phyloP scores from a whole-genome alignment of 2,888 invertebrate genomes.

The Lordiphosa andalusiaca region DNA sequence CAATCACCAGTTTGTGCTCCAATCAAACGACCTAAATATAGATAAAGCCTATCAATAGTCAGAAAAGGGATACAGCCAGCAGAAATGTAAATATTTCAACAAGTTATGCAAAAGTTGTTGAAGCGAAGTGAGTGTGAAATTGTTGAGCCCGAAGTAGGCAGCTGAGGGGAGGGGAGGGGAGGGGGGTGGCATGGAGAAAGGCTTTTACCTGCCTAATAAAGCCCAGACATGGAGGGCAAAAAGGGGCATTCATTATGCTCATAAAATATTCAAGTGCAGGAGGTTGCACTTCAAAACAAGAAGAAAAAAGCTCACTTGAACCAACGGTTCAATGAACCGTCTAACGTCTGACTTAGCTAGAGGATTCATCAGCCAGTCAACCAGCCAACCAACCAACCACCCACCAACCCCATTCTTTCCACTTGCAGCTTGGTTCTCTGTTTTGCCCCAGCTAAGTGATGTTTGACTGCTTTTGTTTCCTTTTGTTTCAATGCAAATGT shows the following conservation, averaged over 20 bases:
- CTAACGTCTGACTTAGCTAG: conserved; percentile 41
- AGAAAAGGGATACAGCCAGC: conserved; percentile 39
- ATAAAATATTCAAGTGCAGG: conserved; percentile 62
- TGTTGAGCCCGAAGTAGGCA: background rate
- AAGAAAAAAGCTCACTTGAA: conserved; percentile 46
- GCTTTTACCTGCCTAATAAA: conserved; percentile 5
- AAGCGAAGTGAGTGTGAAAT: conserved; percentile 3
- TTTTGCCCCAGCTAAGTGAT: conserved; percentile 29
- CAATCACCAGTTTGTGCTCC: background rate
- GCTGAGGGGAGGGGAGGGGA: too few relatives aligned
- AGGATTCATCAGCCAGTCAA: conserved; percentile 25
- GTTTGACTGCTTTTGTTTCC: conserved; percentile 39
- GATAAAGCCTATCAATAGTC: conserved; percentile 58
- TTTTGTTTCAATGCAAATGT: conserved; percentile 29
- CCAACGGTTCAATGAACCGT: conserved; percentile 66
- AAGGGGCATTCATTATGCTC: conserved; percentile 45
- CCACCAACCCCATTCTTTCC: conserved; percentile 1
- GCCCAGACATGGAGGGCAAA: background rate
- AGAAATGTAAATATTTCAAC: conserved; percentile 8
- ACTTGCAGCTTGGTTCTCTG: conserved; percentile 30
- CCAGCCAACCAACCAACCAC: too few relatives aligned
- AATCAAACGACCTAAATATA: conserved; percentile 58
- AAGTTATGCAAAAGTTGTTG: conserved; percentile 5
- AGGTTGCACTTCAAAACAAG: conserved; percentile 49
- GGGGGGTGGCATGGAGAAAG: background rate